These are phyloP conservation scores for Lethenteron camtschaticum DNA, from an alignment of 2,113 vertebrate species.

Conservation along the genomic window DNA sequence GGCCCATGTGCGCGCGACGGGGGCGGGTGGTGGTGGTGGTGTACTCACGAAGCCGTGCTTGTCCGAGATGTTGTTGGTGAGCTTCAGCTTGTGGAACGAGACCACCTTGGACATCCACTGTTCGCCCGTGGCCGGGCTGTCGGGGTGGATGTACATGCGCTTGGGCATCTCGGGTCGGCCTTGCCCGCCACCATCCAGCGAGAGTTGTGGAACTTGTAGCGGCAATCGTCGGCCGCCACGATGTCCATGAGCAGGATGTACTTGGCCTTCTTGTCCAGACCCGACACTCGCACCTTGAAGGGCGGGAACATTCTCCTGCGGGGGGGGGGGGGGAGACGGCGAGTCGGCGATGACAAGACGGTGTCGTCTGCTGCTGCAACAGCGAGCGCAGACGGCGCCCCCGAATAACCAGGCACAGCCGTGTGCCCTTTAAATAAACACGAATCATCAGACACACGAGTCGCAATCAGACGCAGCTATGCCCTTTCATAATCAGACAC, in stretches of 20 bases:
- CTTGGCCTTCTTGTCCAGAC: slow-evolving; percentile 92
- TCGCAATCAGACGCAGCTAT: too few relatives aligned
- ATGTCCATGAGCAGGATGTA: slow-evolving; percentile 97
- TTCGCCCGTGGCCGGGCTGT: slow-evolving; percentile 86
- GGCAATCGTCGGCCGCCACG: slow-evolving; percentile 85
- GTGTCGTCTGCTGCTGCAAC: too few relatives aligned
- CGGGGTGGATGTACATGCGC: slow-evolving; percentile 95
- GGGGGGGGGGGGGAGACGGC: too few relatives aligned
- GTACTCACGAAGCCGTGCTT: slow-evolving; percentile 96
- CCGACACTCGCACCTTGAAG: slow-evolving; percentile 87
- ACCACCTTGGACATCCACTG: slow-evolving; percentile 99
- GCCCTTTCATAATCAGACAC: too few relatives aligned
- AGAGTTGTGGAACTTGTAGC: slow-evolving; percentile 95
- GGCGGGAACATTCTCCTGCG: slow-evolving; percentile 92
- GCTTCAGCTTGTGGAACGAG: slow-evolving; percentile 90
- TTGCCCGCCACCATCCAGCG: slow-evolving; percentile 98
- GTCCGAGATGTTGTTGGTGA: slow-evolving; percentile 98
- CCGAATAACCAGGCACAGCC: too few relatives aligned
- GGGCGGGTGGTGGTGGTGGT: neutral
- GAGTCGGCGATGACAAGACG: too few relatives aligned
- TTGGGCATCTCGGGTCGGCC: slow-evolving; percentile 97
- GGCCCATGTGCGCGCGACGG: too few relatives aligned
- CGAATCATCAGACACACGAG: too few relatives aligned
- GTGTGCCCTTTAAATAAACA: too few relatives aligned
- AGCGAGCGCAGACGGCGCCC: too few relatives aligned